Percentiles rank a stretch among this genome's conserved stretches.
These are phyloP conservation scores for Danaus chrysippus DNA, from an alignment of 2,888 invertebrate species.

Conservation along the genomic window DNA sequence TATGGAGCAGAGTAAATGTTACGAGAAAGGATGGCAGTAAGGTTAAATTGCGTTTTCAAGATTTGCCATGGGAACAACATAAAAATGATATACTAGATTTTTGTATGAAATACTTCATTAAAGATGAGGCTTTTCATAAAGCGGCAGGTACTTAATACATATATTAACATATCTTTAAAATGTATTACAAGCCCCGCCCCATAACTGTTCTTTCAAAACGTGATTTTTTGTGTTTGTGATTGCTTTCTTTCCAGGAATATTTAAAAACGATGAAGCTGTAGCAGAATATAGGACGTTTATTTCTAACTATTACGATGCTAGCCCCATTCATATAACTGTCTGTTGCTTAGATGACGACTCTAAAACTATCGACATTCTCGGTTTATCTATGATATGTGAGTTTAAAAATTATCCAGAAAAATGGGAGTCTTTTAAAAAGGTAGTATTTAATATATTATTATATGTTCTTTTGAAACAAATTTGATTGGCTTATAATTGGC, in stretches of 20 bases:
- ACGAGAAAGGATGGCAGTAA: conserved; percentile 27
- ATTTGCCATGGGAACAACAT: conserved; percentile 19
- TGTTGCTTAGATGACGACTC: conserved; percentile 44
- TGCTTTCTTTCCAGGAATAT: too few relatives aligned
- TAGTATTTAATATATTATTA: conserved; percentile 15
- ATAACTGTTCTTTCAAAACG: too few relatives aligned
- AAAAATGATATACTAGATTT: conserved; percentile 25
- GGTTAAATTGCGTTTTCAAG: conserved; percentile 32
- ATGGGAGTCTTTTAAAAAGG: conserved; percentile 26
- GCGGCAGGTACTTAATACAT: conserved; percentile 28
- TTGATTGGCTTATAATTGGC: neutral
- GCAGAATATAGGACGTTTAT: too few relatives aligned
- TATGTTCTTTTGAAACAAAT: neutral
- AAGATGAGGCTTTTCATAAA: conserved; percentile 29
- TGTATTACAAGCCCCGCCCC: too few relatives aligned
- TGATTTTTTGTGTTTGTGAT: too few relatives aligned
- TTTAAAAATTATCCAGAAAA: conserved; percentile 28
- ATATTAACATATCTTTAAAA: too few relatives aligned
- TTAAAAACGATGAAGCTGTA: too few relatives aligned
- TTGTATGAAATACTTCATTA: conserved; percentile 20
- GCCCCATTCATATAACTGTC: conserved; percentile 28
- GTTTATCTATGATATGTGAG: conserved; percentile 37
- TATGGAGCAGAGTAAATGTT: conserved; percentile 29
- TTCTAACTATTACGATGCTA: too few relatives aligned
- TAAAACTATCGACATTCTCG: conserved; percentile 37